Percentiles rank a stretch among this genome's conserved stretches.
These are phyloP conservation scores for Silurus aristotelis DNA, from an alignment of 2,797 vertebrate species.

Conservation along the genomic window DNA sequence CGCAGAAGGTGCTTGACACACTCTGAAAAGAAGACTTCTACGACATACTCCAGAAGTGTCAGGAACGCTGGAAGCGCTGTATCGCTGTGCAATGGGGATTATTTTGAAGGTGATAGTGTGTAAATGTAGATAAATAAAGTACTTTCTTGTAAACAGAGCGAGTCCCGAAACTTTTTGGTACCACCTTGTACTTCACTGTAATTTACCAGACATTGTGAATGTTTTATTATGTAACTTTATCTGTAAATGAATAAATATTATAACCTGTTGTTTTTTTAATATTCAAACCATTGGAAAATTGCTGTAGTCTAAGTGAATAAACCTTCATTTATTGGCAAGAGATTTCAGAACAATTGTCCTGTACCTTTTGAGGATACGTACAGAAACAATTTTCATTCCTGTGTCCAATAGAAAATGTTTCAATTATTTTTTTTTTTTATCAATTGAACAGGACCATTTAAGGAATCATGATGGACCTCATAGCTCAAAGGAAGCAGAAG, in stretches of 20 bases:
- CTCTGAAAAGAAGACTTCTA: too few relatives aligned
- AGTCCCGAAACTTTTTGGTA: too few relatives aligned
- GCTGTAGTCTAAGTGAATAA: neutral
- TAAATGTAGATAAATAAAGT: too few relatives aligned
- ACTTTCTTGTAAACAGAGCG: too few relatives aligned
- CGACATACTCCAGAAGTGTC: too few relatives aligned
- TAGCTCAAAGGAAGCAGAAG: constrained; percentile 55
- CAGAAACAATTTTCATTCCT: neutral
- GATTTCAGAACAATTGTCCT: neutral
- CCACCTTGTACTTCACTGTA: too few relatives aligned
- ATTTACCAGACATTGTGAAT: neutral
- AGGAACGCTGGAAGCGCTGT: too few relatives aligned
- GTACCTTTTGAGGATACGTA: neutral
- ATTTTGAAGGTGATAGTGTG: too few relatives aligned
- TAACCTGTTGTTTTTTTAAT: neutral
- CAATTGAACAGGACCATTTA: constrained; percentile 84
- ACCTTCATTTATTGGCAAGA: neutral
- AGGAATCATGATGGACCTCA: constrained; percentile 84
- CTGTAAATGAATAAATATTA: neutral
- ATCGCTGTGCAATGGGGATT: too few relatives aligned
- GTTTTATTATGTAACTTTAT: neutral
- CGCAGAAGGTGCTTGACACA: too few relatives aligned
- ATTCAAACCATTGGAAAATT: neutral
- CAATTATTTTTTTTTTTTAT: neutral
- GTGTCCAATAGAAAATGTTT: neutral